Evolutionary conservation across 2,113 vertebrate genomes (phyloP).

Genomic region (Toxotes jaculatrix): DNA sequence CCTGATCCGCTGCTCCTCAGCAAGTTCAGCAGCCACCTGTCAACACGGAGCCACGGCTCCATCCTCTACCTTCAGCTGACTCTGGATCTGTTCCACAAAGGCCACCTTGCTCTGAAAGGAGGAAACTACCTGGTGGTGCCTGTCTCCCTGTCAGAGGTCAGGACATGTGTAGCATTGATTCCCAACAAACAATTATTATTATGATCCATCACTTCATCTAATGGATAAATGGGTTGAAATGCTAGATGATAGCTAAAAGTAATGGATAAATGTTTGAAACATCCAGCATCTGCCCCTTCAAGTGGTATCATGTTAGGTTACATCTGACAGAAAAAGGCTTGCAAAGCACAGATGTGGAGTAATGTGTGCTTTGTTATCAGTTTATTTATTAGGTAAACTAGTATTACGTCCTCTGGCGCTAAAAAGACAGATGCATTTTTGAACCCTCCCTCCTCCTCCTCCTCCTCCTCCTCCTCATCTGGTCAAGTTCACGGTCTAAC

Average conservation of each 20-base stretch:
- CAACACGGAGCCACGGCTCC: slow-evolving; percentile 93
- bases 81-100: slow-evolving; percentile 95
- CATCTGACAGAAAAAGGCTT: slow-evolving; percentile 1
- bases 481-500: slow-evolving; percentile 49
- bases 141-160: slow-evolving; percentile 92
- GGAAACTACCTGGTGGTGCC: slow-evolving; percentile 97
- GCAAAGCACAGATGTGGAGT: neutral
- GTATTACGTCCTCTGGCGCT: neutral
- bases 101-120: slow-evolving; percentile 94
- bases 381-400: slow-evolving; percentile 9
- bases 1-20: slow-evolving; percentile 89
- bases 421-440: slow-evolving; percentile 27
- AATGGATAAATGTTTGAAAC: neutral
- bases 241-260: neutral
- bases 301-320: neutral
- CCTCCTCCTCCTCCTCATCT: slow-evolving; percentile 26
- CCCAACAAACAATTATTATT: neutral
- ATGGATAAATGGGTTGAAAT: too few species aligned
- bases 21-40: slow-evolving; percentile 95
- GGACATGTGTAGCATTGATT: slow-evolving; percentile 38
- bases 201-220: neutral
- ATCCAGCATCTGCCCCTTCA: neutral
- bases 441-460: neutral
- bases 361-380: neutral
- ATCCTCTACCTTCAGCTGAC: slow-evolving; percentile 96